Evolutionary conservation across 2,113 vertebrate genomes (phyloP).

Genomic region (Siphamia tubifer): DNA sequence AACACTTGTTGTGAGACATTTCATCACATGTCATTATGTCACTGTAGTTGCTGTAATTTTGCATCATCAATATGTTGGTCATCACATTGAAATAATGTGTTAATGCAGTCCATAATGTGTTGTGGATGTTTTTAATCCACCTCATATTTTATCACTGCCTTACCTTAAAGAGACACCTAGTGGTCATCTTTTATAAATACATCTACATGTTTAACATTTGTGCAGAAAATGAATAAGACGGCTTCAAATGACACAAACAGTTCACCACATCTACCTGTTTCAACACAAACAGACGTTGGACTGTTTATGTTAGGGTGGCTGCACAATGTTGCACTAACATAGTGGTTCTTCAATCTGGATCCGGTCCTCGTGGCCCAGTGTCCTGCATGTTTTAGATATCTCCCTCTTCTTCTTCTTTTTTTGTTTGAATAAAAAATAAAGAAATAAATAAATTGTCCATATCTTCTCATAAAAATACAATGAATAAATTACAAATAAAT

Average conservation of each 20-base stretch:
- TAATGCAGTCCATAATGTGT: neutral
- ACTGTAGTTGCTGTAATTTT: neutral
- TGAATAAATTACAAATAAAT: no score
- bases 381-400: no score
- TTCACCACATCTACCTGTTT: neutral
- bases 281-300: slow-evolving; percentile 1
- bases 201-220: neutral
- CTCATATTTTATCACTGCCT: neutral
- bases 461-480: no score
- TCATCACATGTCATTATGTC: neutral
- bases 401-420: no score
- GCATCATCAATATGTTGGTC: neutral
- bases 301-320: neutral
- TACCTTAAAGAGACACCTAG: neutral
- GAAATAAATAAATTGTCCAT: no score
- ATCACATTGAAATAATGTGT: neutral
- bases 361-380: no score
- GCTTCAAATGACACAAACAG: neutral
- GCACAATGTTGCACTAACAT: neutral
- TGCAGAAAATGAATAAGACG: neutral
- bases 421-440: no score
- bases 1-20: no score
- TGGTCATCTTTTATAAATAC: neutral
- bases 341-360: no score
- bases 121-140: neutral